Percentiles rank a stretch among this genome's conserved stretches.
Conservation (phyloP, 2,113 vertebrate genomes). For the Crypturellus undulatus region DNA sequence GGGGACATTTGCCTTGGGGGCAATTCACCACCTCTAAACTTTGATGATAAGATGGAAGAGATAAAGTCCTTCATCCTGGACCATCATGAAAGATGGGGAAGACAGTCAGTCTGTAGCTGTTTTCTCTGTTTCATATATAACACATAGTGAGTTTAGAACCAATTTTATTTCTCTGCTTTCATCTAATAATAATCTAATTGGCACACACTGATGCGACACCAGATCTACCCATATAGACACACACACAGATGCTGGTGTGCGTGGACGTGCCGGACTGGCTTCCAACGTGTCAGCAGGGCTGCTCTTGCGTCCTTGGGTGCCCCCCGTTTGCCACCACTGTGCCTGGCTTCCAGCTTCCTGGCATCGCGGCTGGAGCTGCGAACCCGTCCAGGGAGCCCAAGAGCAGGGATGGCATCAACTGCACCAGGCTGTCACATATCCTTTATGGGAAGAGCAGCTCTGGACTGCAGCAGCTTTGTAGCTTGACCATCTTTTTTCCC, state of each 20-base stretch:
- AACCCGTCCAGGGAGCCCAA: neutral
- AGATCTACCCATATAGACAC: neutral
- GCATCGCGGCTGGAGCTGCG: neutral
- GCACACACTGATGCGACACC: rapidly evolving
- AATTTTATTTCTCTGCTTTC: neutral
- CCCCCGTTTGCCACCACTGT: neutral
- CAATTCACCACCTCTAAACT: neutral
- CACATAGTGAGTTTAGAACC: neutral
- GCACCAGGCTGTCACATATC: neutral
- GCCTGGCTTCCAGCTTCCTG: slow-evolving; percentile 3
- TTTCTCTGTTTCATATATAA: neutral
- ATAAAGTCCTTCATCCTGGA: neutral
- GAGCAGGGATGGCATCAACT: neutral
- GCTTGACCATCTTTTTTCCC: neutral
- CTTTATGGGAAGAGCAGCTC: slow-evolving; percentile 11
- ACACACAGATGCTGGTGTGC: neutral
- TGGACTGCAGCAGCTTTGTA: neutral
- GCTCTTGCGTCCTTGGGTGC: neutral
- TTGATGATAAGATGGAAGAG: neutral
- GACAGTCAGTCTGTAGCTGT: neutral
- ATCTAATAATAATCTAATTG: neutral
- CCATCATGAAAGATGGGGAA: neutral
- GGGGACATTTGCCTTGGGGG: neutral
- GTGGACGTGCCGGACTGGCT: neutral
- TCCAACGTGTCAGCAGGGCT: neutral